Conservation (phyloP, 2,797 vertebrate genomes). For the Alauda arvensis region DNA sequence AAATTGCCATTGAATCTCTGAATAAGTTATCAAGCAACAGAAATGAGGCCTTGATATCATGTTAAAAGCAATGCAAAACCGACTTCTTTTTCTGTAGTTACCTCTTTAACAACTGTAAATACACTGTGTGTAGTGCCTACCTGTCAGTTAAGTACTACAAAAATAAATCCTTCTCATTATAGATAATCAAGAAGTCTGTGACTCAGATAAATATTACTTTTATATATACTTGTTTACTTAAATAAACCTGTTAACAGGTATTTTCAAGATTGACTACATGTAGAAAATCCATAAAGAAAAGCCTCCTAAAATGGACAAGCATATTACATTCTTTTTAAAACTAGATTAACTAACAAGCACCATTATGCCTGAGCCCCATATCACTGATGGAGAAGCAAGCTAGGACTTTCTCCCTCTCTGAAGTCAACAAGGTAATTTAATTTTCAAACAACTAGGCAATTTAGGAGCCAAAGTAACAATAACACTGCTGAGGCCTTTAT, state of each 20-base stretch:
- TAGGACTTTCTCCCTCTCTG: background rate
- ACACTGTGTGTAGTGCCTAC: background rate
- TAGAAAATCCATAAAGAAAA: background rate
- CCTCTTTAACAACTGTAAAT: background rate
- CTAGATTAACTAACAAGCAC: background rate
- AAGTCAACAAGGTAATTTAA: background rate
- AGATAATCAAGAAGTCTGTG: background rate
- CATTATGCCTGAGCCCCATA: background rate
- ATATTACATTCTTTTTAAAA: background rate
- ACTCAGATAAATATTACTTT: background rate
- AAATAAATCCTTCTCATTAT: background rate
- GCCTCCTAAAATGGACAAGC: background rate
- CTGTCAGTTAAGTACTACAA: background rate
- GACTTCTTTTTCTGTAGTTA: background rate
- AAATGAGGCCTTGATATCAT: background rate
- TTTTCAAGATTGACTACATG: background rate
- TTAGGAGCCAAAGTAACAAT: background rate
- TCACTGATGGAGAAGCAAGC: background rate
- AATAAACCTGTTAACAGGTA: background rate
- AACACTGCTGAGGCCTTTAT: background rate
- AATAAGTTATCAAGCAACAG: background rate
- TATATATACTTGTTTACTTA: background rate
- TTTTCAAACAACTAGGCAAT: background rate
- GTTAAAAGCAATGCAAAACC: background rate
- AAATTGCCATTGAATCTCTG: background rate